Evolutionary conservation across 2,113 vertebrate species (phyloP), one percentile per base, ranked within the genome.

Genomic region (Cyprinodon tularosa): DNA sequence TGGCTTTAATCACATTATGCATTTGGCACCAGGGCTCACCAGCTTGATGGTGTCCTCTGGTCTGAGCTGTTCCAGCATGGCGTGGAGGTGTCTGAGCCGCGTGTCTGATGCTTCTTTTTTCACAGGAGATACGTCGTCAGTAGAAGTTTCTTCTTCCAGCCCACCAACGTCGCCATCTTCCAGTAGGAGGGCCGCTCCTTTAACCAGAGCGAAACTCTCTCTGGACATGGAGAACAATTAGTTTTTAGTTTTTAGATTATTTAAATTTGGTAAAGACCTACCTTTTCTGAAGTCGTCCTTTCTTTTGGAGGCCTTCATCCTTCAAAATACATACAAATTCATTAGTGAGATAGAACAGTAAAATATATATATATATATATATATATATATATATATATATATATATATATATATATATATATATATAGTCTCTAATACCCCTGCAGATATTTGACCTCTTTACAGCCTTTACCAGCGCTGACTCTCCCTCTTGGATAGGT

Each of bases 171-270:
- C 91, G 20, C 88, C 94, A 0, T 96, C 95, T 1, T 96, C 96
- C 61, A 99, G 93, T 68, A 97, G 92, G 57, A 95, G 92, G 2
- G 95, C 96, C 0, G 96, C 96, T n/a, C 97, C 97, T 38, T 95
- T 96, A 14, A 98, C 95, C 38, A 98, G 89, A 0, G 96, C 97
- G 13, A 99, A 99, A 83, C 97, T 99, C 90, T 99, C 97, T 90
- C 97, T 99, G 84, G 1, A 82, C 38, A 72, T 3, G 9, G 36
- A 62, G 47, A 20, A 4, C 2, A 8, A 12, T 73, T 3, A n/a
- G 40, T 40, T 20, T n/a, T n/a, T n/a, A n/a, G n/a, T n/a, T n/a
- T n/a, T n/a, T n/a, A n/a, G 57, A 71, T 37, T 50, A 48, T 73
- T 17, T 15, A 3, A 71, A 3, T 13, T 11, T 12, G 17, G 3